A percentile compares a stretch with the other conserved stretches of the same genome.
These are phyloP conservation scores for Octodonta nipae DNA, from an alignment of 2,888 invertebrate genomes.

Conservation along the genomic window DNA sequence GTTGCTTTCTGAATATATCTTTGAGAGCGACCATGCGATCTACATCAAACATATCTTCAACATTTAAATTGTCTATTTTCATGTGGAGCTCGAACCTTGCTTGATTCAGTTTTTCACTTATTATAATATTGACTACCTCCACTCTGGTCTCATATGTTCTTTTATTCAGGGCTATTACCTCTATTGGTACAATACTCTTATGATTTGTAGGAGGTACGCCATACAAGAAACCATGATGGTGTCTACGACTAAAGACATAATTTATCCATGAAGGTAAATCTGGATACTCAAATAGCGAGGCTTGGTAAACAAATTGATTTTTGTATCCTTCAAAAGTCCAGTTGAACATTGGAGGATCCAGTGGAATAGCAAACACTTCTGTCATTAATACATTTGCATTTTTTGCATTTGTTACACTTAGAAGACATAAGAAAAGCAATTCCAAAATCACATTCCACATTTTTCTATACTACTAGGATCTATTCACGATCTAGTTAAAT, in stretches of 20 bases:
- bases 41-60: conserved; percentile 70
- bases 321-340: conserved; percentile 58
- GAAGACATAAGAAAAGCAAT: conserved; percentile 6
- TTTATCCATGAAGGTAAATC: conserved; percentile 79
- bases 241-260: conserved; percentile 66
- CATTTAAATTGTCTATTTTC: conserved; percentile 80
- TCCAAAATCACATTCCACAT: conserved; percentile 9
- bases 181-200: conserved; percentile 45
- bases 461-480: no score
- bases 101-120: conserved; percentile 51
- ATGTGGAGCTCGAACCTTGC: conserved; percentile 67
- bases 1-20: conserved; percentile 59
- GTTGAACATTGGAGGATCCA: conserved; percentile 66
- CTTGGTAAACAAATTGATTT: conserved; percentile 56
- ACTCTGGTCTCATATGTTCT: conserved; percentile 64
- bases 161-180: conserved; percentile 64
- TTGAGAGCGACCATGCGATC: conserved; percentile 57
- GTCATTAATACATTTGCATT: conserved; percentile 49
- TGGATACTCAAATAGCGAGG: conserved; percentile 61
- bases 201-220: conserved; percentile 63
- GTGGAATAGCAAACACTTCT: conserved; percentile 65
- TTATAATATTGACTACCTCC: conserved; percentile 39
- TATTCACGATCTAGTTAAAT: no score
- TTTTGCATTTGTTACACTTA: conserved; percentile 10
- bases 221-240: conserved; percentile 68